Percentiles rank a stretch among this genome's conserved stretches.
Evolutionary conservation across 2,113 vertebrate species (phyloP).

Genomic region (Pangasianodon gigas): DNA sequence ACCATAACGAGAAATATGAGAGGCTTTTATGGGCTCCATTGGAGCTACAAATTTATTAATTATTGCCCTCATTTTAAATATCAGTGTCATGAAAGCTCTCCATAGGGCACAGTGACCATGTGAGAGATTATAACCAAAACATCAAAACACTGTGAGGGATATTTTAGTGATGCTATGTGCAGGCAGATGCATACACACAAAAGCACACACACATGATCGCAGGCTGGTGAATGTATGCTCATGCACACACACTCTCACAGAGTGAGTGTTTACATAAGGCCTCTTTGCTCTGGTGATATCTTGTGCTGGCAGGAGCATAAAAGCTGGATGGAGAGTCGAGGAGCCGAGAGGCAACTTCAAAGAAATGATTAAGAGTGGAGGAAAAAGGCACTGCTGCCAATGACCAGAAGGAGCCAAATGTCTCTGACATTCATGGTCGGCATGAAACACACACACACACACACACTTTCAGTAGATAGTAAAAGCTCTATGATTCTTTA

Average conservation of each 20-base stretch:
- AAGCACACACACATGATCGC: not conserved
- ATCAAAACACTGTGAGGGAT: not conserved
- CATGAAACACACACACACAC: conserved; percentile 3
- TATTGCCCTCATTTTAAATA: conserved; percentile 5
- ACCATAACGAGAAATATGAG: not conserved
- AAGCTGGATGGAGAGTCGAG: conserved; percentile 8
- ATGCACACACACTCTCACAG: not conserved
- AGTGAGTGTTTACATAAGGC: conserved; percentile 41
- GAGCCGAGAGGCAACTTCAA: conserved; percentile 46
- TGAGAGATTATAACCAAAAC: not conserved
- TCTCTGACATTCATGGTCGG: not conserved
- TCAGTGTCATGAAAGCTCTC: not conserved
- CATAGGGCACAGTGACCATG: not conserved
- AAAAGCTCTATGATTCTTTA: not conserved
- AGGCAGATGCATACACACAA: not conserved
- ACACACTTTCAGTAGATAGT: not conserved
- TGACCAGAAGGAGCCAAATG: not conserved
- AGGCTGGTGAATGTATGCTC: not conserved
- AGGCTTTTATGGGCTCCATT: not conserved
- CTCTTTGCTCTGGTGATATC: conserved; percentile 29
- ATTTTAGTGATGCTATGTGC: not conserved
- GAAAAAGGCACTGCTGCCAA: conserved; percentile 21
- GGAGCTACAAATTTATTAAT: conserved; percentile 9
- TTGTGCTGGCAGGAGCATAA: conserved; percentile 29
- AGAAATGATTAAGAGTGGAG: conserved; percentile 46